Base-by-base conservation (phyloP, 2,797 vertebrate genomes). In the Melanotaenia parkinsoni region DNA sequence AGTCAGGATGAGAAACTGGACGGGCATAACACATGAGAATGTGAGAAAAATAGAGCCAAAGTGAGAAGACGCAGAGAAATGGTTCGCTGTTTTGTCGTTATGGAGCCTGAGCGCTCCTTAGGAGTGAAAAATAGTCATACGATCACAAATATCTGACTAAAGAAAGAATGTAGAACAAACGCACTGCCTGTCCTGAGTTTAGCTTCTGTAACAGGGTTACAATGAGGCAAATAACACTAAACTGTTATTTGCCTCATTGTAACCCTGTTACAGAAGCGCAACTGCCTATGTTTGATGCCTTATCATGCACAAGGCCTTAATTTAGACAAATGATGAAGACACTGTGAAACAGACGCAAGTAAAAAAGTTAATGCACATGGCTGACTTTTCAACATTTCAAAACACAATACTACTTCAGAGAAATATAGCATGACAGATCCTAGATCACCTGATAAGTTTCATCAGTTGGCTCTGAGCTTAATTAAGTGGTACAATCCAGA, bases 11-110 rank as follows among this genome's bases (percentile, higher is more conserved):
- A 77, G 51, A 67, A 67, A 24, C 1, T 50, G 6, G 76, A 85
- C 57, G 14, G 57, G 70, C 58, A 80, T 59, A 76, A 76, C 79
- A 67, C 28, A 62, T 72, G 74, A 68, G 73, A 71, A 85, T 63
- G 83, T 90, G 87, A 81, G 81, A 88, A 85, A 92, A 87, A 74
- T 84, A 75, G 82, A 88, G n/a, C 60, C 67, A 35, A 57, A 62
- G 87, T 82, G 90, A 84, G 88, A 92, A 79, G 67, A 47, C 69
- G 57, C 35, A 56, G 50, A 56, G 69, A 80, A 80, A 72, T 32
- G 24, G 69, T 61, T 72, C 43, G 84, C 73, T 87, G 81, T 83
- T 85, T 76, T 86, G 43, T 77, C 73, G 65, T 77, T 64, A 50
- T 76, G 56, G 53, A 81, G 76, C 54, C 63, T 9, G 58, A 70